These are phyloP conservation scores for Euspilapteryx auroguttella DNA, from an alignment of 2,888 invertebrate species.

Conservation along the genomic window DNA sequence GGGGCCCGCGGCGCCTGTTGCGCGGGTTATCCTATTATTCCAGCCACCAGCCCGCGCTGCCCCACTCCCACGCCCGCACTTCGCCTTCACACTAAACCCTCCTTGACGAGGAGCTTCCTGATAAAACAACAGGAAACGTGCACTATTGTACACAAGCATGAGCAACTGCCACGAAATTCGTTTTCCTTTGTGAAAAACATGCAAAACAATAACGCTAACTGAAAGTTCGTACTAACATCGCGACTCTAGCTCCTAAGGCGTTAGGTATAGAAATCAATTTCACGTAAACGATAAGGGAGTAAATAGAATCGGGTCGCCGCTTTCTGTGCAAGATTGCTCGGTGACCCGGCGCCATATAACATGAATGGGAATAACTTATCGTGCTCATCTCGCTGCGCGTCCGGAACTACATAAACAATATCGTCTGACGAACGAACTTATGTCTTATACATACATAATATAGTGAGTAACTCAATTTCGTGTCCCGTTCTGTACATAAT, in stretches of 20 bases:
- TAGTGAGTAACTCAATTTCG: no score
- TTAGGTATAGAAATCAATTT: constrained; percentile 1
- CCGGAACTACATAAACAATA: background rate
- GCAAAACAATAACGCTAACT: background rate
- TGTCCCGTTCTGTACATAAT: no score
- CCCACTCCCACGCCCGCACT: no score
- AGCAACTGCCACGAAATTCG: no score
- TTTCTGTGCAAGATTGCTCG: background rate
- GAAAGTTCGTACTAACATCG: no score
- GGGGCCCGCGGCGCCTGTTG: constrained; percentile 19
- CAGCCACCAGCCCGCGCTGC: no score
- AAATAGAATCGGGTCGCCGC: background rate
- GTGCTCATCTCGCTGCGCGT: background rate
- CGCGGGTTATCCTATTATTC: constrained; percentile 6
- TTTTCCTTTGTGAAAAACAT: constrained; percentile 6
- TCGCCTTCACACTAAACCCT: no score
- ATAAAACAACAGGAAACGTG: no score
- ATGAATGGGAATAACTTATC: background rate
- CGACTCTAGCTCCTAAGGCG: background rate
- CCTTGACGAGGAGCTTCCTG: no score
- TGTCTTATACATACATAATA: no score
- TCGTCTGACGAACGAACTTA: no score
- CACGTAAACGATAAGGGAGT: background rate
- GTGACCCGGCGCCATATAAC: background rate
- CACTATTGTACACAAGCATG: no score